Percentiles rank a stretch among this genome's conserved stretches.
Conservation (phyloP, 2,797 vertebrate species). For the Numenius phaeopus region DNA sequence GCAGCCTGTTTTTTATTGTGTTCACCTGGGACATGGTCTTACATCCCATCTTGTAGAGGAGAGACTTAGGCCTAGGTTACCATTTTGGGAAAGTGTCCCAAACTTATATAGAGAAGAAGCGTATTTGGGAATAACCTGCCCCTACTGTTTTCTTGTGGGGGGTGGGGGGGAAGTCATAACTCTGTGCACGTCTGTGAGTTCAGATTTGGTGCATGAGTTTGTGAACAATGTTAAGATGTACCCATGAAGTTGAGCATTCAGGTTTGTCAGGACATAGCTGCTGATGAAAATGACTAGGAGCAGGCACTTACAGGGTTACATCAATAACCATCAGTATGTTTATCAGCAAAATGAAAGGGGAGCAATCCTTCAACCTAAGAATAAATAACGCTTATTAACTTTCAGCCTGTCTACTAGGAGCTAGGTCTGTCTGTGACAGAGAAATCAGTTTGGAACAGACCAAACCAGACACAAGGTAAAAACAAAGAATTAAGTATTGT, state of each 20-base stretch:
- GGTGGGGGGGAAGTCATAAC: neutral
- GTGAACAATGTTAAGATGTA: neutral
- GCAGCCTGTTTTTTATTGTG: neutral
- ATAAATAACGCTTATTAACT: neutral
- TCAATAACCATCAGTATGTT: neutral
- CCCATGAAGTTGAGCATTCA: neutral
- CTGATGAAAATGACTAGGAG: neutral
- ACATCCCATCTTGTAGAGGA: neutral
- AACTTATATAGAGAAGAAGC: neutral
- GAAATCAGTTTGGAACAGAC: neutral
- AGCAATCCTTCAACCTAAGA: neutral
- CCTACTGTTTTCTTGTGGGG: neutral
- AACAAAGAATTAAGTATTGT: neutral
- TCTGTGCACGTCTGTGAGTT: neutral
- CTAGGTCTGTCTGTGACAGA: neutral
- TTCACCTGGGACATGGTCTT: neutral
- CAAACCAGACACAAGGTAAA: neutral
- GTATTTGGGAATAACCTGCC: neutral
- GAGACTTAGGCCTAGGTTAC: neutral
- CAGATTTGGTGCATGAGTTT: neutral
- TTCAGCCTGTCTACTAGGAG: neutral
- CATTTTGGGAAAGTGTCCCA: neutral
- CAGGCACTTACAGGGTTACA: neutral
- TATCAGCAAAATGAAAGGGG: neutral
- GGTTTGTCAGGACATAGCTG: neutral